phyloP scores from a whole-genome alignment of 2,888 invertebrate genomes.

The Drosophila kambysellisi region DNA sequence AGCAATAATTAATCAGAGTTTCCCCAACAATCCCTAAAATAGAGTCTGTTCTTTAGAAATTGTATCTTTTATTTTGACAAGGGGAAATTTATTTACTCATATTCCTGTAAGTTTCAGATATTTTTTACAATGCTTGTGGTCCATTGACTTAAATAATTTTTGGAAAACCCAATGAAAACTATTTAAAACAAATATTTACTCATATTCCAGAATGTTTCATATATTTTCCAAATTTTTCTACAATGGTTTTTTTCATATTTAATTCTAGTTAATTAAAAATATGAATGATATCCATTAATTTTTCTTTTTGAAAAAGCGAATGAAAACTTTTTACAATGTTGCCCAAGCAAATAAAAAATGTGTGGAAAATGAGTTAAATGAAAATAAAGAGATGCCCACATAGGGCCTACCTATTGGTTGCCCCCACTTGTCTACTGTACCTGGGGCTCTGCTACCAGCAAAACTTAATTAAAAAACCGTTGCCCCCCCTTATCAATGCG shows the following conservation, averaged over 20 bases:
- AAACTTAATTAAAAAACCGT: constrained; percentile 81
- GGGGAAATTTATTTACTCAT: background rate
- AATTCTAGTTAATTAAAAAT: background rate
- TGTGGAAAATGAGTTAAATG: background rate
- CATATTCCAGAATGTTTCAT: accelerated
- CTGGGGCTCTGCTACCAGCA: constrained; percentile 42
- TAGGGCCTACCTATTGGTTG: background rate
- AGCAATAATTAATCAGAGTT: background rate
- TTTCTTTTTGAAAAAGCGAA: background rate
- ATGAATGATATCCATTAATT: background rate
- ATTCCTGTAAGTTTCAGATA: background rate
- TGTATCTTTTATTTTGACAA: background rate
- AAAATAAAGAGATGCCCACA: background rate
- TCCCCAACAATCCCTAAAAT: background rate
- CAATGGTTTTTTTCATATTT: background rate
- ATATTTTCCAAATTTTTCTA: background rate
- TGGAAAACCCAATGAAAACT: background rate
- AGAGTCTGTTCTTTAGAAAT: background rate
- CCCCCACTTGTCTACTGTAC: constrained; percentile 55
- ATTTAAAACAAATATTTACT: background rate
- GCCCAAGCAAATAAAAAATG: background rate
- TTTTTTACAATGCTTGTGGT: background rate
- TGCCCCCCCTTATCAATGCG: constrained; percentile 72
- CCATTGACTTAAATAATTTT: background rate
- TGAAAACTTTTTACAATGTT: background rate